Percentiles rank a stretch among this genome's conserved stretches.
Conservation (phyloP, 1,140 invertebrate genomes). For the Nylanderia fulva region DNA sequence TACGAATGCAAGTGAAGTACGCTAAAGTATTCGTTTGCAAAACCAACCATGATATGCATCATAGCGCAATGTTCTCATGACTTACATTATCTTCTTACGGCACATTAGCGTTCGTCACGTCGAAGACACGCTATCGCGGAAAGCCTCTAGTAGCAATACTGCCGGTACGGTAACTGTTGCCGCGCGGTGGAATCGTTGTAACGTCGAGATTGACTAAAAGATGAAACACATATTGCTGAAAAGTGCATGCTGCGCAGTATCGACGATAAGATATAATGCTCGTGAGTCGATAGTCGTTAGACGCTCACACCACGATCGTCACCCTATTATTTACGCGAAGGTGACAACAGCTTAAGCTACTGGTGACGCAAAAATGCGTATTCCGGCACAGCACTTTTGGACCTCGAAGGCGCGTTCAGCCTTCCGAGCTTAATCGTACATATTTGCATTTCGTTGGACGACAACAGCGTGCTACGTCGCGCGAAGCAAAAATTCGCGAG, state of each 20-base stretch:
- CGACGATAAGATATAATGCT: slow-evolving; percentile 13
- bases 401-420: slow-evolving; percentile 23
- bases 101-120: slow-evolving; percentile 8
- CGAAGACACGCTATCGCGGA: slow-evolving; percentile 1
- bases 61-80: background rate
- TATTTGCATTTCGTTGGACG: background rate
- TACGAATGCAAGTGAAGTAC: background rate
- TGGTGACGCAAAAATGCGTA: slow-evolving; percentile 24
- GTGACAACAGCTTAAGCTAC: slow-evolving; percentile 28
- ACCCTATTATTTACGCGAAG: slow-evolving; percentile 6
- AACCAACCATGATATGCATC: background rate
- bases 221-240: slow-evolving; percentile 30
- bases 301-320: slow-evolving; percentile 1
- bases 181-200: slow-evolving; percentile 47
- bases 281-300: slow-evolving; percentile 41
- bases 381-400: background rate
- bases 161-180: background rate
- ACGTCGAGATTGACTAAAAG: slow-evolving; percentile 30
- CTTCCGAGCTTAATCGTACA: slow-evolving; percentile 25
- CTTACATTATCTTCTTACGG: slow-evolving; percentile 13
- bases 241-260: slow-evolving; percentile 18
- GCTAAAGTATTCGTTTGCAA: background rate
- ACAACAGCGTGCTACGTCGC: slow-evolving; percentile 7
- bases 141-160: background rate
- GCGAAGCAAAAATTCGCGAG: background rate